These are phyloP conservation scores for Cynoglossus semilaevis DNA, from an alignment of 2,113 vertebrate species.

Conservation along the genomic window DNA sequence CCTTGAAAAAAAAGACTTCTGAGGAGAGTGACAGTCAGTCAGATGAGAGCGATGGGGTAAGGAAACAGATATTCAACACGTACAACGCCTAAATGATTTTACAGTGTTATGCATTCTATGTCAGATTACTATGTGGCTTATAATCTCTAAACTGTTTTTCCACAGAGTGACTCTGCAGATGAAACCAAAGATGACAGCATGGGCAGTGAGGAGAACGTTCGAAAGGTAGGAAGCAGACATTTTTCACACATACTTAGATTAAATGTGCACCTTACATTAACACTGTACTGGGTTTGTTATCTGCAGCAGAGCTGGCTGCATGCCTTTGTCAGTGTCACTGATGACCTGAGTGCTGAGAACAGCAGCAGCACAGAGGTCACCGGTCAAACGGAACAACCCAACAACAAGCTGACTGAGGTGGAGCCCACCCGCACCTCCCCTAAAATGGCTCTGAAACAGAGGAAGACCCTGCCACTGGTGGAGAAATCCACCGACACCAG, in stretches of 20 bases:
- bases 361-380: conserved; percentile 48
- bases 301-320: conserved; percentile 46
- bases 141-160: neutral
- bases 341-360: conserved; percentile 48
- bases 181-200: conserved; percentile 67
- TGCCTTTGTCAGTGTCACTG: conserved; percentile 30
- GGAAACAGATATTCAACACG: neutral
- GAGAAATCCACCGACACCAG: conserved; percentile 30
- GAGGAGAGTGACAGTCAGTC: conserved; percentile 60
- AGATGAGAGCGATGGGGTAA: conserved; percentile 46
- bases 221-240: conserved; percentile 51
- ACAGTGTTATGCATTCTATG: too few relatives aligned
- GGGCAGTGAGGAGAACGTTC: conserved; percentile 65
- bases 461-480: conserved; percentile 4
- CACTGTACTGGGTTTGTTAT: neutral
- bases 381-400: conserved; percentile 14
- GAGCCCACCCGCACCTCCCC: neutral
- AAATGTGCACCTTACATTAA: conserved; percentile 3
- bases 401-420: conserved; percentile 12
- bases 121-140: neutral
- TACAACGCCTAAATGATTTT: neutral
- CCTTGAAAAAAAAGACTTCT: conserved; percentile 43
- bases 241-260: neutral
- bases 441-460: neutral
- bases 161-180: conserved; percentile 30